Evolutionary conservation across 2,113 vertebrate species (phyloP).

Genomic region (Orientallactaga bullata): DNA sequence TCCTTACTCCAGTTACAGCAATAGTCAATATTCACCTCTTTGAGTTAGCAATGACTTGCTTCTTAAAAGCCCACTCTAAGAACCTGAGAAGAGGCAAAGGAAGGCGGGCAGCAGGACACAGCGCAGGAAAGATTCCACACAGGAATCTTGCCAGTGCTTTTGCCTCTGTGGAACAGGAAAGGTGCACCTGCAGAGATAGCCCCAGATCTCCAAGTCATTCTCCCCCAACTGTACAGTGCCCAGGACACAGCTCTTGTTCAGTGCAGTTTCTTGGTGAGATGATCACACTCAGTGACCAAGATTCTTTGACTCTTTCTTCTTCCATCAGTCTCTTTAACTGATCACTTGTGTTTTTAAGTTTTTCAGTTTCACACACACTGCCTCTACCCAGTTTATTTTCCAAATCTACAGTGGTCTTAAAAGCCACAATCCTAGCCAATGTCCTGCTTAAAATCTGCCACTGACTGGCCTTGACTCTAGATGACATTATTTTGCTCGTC

Average conservation of each 20-base stretch:
- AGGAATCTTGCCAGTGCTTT: background rate
- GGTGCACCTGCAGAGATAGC: background rate
- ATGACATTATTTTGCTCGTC: background rate
- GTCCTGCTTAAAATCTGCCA: background rate
- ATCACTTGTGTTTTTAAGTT: background rate
- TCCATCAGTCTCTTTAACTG: background rate
- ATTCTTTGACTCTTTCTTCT: background rate
- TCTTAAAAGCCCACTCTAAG: constrained; percentile 35
- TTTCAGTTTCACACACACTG: background rate
- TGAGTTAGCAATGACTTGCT: background rate
- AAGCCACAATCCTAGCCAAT: background rate
- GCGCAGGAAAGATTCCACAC: background rate
- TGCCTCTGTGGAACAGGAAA: background rate
- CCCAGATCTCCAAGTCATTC: background rate
- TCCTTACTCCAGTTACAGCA: background rate
- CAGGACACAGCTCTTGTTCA: background rate
- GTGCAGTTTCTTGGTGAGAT: background rate
- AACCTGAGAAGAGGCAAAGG: background rate
- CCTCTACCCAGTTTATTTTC: background rate
- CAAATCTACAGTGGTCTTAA: background rate
- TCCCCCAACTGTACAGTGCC: background rate
- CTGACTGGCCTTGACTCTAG: background rate
- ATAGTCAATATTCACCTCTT: background rate
- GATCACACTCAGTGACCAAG: background rate
- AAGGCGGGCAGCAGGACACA: background rate